A percentile compares a stretch with the other conserved stretches of the same genome.
Conservation (phyloP, 2,888 invertebrate genomes). For the Lampropteryx suffumata region DNA sequence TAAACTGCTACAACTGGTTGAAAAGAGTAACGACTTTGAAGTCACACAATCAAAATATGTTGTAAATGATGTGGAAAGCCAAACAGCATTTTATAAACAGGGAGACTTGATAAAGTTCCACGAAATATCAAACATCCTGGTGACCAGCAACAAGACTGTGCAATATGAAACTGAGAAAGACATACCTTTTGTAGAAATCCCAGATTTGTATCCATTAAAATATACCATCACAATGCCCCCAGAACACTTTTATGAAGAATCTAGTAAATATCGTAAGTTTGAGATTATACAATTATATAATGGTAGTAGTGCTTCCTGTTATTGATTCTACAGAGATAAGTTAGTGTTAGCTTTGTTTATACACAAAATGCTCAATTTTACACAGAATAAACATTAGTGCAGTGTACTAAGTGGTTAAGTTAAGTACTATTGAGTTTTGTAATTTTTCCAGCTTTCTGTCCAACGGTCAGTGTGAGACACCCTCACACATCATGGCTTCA, state of each 20-base stretch:
- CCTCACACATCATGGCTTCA: slow-evolving; percentile 92
- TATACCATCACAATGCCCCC: slow-evolving; percentile 86
- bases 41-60: slow-evolving; percentile 81
- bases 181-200: slow-evolving; percentile 81
- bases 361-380: too few relatives aligned
- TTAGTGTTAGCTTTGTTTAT: too few relatives aligned
- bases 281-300: too few relatives aligned
- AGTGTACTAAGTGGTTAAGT: background rate
- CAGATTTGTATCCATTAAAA: slow-evolving; percentile 89
- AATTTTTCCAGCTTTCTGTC: slow-evolving; percentile 73
- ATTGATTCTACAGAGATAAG: too few relatives aligned
- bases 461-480: slow-evolving; percentile 72
- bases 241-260: slow-evolving; percentile 84
- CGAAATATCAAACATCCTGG: slow-evolving; percentile 85
- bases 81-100: slow-evolving; percentile 83
- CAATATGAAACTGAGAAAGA: slow-evolving; percentile 76
- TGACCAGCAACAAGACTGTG: slow-evolving; percentile 85
- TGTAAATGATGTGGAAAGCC: slow-evolving; percentile 82
- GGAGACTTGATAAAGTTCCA: slow-evolving; percentile 85
- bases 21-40: slow-evolving; percentile 82
- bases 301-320: too few relatives aligned
- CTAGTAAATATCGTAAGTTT: slow-evolving; percentile 89
- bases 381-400: too few relatives aligned
- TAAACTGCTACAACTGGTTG: slow-evolving; percentile 86
- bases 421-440: background rate